Base-by-base conservation (phyloP, 2,888 invertebrate genomes). In the Ornithoptera priamus region DNA sequence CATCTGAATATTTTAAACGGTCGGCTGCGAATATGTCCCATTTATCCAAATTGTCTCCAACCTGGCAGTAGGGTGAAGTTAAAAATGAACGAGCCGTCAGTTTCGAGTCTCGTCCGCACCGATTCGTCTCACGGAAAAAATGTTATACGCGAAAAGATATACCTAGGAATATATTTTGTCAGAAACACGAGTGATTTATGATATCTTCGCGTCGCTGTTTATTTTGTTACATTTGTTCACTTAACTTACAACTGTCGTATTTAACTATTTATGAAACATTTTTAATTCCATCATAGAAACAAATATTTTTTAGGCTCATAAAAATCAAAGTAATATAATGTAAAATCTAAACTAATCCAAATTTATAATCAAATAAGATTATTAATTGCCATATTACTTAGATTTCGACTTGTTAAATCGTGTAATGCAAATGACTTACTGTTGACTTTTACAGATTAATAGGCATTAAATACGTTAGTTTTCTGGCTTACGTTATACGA, bases 21-120 rank as follows among this genome's bases (percentile, higher is more conserved):
- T 78, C 80, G 88, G 80, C 85, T 81, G 80, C 79, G 85, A 85
- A 70, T 70, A 86, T 86, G 82, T 83, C 87, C 87, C 88, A 90
- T 91, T 90, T 90, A 89, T 89, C 87, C 86, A 89, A 90, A 91
- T 90, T 88, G 88, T 87, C 85, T 84, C 81, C 80, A 77, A 78
- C 81, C 75, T 78, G 79, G 78, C 77, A 78, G 77, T 79, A 79
- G 81, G 82, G 79, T 77, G 78, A 83, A 80, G 85, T 88, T 88
- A 88, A 89, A 90, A 89, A 89, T 89, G 85, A 85, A 88, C 81
- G 81, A 82, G 82, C 81, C 81, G 84, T 84, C 87, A 84, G 80
- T 81, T 82, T 77, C 78, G 80, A 80, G 80, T 78, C 76, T 75
- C 74, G 76, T 80, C 80, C 79, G 75, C 82, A 79, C 80, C 81